phyloP scores from a whole-genome alignment of 2,888 invertebrate species.

The Graphium colonna region DNA sequence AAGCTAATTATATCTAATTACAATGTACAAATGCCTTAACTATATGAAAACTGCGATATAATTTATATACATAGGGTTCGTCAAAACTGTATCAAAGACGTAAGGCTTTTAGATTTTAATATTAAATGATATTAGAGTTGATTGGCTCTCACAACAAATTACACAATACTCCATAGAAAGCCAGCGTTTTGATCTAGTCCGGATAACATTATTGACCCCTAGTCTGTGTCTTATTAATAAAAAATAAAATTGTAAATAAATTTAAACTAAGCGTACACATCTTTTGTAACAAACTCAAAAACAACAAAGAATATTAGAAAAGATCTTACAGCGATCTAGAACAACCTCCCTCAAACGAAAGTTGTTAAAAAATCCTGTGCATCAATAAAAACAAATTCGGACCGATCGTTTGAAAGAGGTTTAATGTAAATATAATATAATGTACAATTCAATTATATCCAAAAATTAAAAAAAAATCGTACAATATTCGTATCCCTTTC shows the following conservation, averaged over 20 bases:
- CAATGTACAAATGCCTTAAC: slow-evolving; percentile 41
- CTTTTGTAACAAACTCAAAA: slow-evolving; percentile 1
- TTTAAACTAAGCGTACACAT: slow-evolving; percentile 11
- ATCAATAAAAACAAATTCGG: too few species aligned
- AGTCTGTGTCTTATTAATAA: slow-evolving; percentile 2
- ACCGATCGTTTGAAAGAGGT: neutral
- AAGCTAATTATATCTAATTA: slow-evolving; percentile 36
- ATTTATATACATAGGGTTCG: slow-evolving; percentile 35
- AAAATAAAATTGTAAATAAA: slow-evolving; percentile 8
- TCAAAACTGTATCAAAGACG: slow-evolving; percentile 23
- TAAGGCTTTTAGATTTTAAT: neutral
- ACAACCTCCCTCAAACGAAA: too few species aligned
- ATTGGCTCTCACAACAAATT: neutral
- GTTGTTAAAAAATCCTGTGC: too few species aligned
- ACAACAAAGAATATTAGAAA: neutral
- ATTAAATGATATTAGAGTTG: neutral
- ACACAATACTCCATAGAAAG: neutral
- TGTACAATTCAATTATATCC: neutral
- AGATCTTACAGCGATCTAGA: neutral
- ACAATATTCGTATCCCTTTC: neutral
- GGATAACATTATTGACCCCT: neutral
- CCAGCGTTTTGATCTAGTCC: slow-evolving; percentile 1
- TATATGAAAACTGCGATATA: slow-evolving; percentile 30
- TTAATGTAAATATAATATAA: neutral
- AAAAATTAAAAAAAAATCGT: neutral